Base-by-base conservation (phyloP, 2,888 invertebrate genomes). In the Fabriciana adippe region DNA sequence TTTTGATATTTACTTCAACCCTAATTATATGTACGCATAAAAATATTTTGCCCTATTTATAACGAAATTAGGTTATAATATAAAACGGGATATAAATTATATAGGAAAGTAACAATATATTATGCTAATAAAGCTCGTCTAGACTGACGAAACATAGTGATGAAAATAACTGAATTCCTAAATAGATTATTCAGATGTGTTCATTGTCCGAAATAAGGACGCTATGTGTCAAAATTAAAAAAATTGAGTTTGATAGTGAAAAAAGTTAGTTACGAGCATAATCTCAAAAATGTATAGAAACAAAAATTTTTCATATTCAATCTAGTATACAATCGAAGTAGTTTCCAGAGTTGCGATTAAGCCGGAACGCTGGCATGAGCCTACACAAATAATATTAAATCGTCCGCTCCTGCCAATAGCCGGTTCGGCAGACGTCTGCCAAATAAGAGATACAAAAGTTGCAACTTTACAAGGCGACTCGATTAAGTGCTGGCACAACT, bases 301-400 rank as follows among this genome's bases (percentile, higher is more conserved):
- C 26, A 1, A 35, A 8, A 8, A 8, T 8, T 41, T 41, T 50
- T n/a, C 50, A 51, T 51, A n/a, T 16, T 51, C 4, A 51, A 16
- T 51, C n/a, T 51, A 3, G 16, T 51, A 51, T 16, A 51, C 15
- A 50, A 50, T 50, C 16, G 6, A 50, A 31, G 48, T 50, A 35
- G 18, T 4, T 53, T 31, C 14, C 1, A 80, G 82, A 80, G 80
- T 76, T 76, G 74, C 74, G 87, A 87, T 87, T 88, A 86, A 83
- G 73, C 81, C 76, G 79, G 83, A 66, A 16, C 66, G 83, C 87
- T 89, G 89, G 90, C 90, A 86, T 78, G 78, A 74, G 85, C 86
- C 87, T 86, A 85, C 84, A 89, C 88, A 88, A 90, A 92, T 91
- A 91, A 90, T 92, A 92, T 91, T 87, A 90, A 89, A 92, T 89